These are phyloP conservation scores for Castor canadensis DNA, from an alignment of 2,113 vertebrate species.

Conservation along the genomic window DNA sequence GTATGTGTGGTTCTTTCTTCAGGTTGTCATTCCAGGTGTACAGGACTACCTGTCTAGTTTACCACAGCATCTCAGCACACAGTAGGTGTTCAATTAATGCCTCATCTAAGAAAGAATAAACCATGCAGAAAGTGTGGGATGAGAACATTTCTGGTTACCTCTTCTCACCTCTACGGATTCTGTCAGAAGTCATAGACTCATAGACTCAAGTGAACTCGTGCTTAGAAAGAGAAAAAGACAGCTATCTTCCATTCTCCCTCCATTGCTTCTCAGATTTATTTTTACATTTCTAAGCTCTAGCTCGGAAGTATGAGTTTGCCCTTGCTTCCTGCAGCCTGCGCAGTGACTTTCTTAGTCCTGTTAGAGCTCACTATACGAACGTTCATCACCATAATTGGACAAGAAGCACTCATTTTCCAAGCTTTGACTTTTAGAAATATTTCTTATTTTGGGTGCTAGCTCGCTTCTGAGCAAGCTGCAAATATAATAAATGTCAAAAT, in stretches of 20 bases:
- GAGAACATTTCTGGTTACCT: neutral
- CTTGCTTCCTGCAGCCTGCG: neutral
- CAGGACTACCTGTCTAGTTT: neutral
- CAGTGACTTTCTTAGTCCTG: neutral
- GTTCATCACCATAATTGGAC: neutral
- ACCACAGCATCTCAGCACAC: neutral
- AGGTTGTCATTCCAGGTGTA: neutral
- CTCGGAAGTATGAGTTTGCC: neutral
- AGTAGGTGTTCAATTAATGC: neutral
- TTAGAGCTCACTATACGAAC: neutral
- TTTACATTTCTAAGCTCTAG: neutral
- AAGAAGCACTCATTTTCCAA: slow-evolving; percentile 2
- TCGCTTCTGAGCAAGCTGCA: neutral
- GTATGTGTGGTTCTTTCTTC: neutral
- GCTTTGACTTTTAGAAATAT: neutral
- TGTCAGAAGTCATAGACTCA: no score
- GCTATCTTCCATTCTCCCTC: neutral
- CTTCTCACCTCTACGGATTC: neutral
- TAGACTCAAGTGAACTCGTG: neutral
- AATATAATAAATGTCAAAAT: slow-evolving; percentile 19
- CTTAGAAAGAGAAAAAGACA: neutral
- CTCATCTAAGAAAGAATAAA: neutral
- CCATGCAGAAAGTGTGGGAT: neutral
- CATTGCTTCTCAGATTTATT: neutral
- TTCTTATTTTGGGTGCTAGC: slow-evolving; percentile 32